Evolutionary conservation across 2,888 invertebrate species (phyloP), one percentile per base, ranked within the genome.

Genomic region (Balanococcus diminutus): DNA sequence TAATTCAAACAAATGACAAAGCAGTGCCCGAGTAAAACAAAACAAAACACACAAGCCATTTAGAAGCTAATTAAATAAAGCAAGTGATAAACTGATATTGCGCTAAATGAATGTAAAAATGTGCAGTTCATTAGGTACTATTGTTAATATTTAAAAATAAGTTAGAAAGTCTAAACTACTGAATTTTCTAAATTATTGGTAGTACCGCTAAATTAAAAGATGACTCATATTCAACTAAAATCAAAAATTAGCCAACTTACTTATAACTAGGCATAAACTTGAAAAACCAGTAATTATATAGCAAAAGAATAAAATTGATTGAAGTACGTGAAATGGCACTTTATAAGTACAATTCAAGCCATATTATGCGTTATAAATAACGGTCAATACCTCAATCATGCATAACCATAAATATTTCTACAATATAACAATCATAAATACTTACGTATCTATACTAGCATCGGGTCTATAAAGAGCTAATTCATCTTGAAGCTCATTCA

Each of bases 401-500:
- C 31, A 81, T 36, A 2, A 14, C 19, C 22, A 39, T 36, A 75
- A 11, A 25, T 25, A 79, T 81, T 3, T 5, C n/a, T 81, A 42
- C n/a, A 81, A 9, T 22, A 46, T 9, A 79, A 36, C 5, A 32
- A 51, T 46, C 14, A 31, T 42, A 14, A 36, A 36, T 61, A 87
- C 88, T 88, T 88, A 88, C 88, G 88, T 87, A 25, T 88, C 88
- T 16, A 86, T 56, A 79, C 56, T 61, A 36, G 31, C 8, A n/a
- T 82, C 91, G 88, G 94, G 92, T 90, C 94, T 92, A 89, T 94
- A 92, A 86, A 93, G 92, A 88, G 94, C 94, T 88, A 99, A 90
- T 90, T 98, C 97, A 89, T 98, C 98, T 90, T 98, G 97, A n/a
- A 98, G 93, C 89, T 96, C 95, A 89, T 95, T 95, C 84, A 99